Base-by-base conservation (phyloP, 2,888 invertebrate genomes). In the Pedicia rivosa region DNA sequence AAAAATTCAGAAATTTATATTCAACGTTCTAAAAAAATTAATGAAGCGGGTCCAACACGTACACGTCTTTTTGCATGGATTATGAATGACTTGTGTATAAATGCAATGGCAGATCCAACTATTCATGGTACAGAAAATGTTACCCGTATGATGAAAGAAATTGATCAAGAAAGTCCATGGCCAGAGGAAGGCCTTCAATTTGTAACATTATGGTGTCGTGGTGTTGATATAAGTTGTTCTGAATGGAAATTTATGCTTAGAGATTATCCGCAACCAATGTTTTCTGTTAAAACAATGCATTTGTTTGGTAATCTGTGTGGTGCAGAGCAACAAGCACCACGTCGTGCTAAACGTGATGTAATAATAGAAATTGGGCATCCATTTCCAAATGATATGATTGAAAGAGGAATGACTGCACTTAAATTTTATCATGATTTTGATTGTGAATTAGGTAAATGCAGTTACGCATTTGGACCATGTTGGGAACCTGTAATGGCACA, bases 401-500 rank as follows among this genome's bases (percentile, higher is more conserved):
- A 92, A 56, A 70, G 97, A 38, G 80, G 81, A 46, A 90, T 98
- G 83, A 82, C 90, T 35, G 78, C 94, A 0, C 66, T 97, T 28
- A 98, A 98, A 62, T 95, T 90, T 66, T 98, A 92, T 64, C 92
- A 98, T 63, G 97, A 98, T 61, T 72, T 98, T 40, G 91, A 90
- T 59, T 90, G 90, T 65, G 91, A 92, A 57, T 75, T 91, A 49
- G 78, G 83, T 36, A 78, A 80, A 46, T 86, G 77, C 54, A 81
- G 82, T 53, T 86, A 92, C 56, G 92, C 95, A 0, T 97, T 98
- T 55, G 98, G 98, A 0, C 94, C 97, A 0, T 97, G 97, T 58
- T 98, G 98, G 98, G 98, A 98, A 54, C 95, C 98, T 0, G 90
- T 61, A 0, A 62, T 62, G 59, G 62, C 61, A 8, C 62, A 62